Evolutionary conservation across 92 coral and sea anemone species (phyloP), one percentile per base, ranked within the genome.

Genomic region (Epizoanthus ramosus): DNA sequence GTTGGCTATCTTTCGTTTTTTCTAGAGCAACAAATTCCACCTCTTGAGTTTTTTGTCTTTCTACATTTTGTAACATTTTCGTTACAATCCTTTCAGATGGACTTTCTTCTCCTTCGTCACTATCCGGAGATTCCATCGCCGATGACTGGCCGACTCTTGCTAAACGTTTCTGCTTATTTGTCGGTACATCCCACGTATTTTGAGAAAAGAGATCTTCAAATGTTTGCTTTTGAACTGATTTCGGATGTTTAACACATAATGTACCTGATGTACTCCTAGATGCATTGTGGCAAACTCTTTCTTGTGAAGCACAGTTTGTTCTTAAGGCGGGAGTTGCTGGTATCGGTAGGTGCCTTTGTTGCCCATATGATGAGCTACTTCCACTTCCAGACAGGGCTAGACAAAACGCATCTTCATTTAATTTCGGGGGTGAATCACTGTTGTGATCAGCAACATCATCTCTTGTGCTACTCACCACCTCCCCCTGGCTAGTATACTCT

Each of bases 121-220:
- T 50, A 9, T 50, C 54, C 54, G 0, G 54, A 10, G 1, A 50
- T 50, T 50, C 54, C 54, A 15, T 3, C 14, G 54, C 8, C 54
- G 3, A 12, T 12, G 54, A 50, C 54, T 9, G 54, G 0, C 54
- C 3, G 54, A 12, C 8, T 50, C 14, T 50, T 74, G 43, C n/a
- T 23, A 19, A 25, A 13, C 8, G 5, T 25, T 74, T 61, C 25
- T 5, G 47, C 6, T 28, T 57, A 18, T 41, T 25, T 54, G 15
- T 74, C 22, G 50, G 19, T 39, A 54, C 23, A 54, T 74, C 79
- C 37, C 43, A 57, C 4, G 79, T 74, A 35, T 53, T 74, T 56
- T 74, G 63, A 35, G 43, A 54, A 21, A 28, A 25, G 1, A 74
- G 63, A 5, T 74, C 65, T 4, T 74, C 63, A 16, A 18, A 54